Evolutionary conservation across 2,797 vertebrate genomes (phyloP).

Genomic region (Coendou prehensilis): DNA sequence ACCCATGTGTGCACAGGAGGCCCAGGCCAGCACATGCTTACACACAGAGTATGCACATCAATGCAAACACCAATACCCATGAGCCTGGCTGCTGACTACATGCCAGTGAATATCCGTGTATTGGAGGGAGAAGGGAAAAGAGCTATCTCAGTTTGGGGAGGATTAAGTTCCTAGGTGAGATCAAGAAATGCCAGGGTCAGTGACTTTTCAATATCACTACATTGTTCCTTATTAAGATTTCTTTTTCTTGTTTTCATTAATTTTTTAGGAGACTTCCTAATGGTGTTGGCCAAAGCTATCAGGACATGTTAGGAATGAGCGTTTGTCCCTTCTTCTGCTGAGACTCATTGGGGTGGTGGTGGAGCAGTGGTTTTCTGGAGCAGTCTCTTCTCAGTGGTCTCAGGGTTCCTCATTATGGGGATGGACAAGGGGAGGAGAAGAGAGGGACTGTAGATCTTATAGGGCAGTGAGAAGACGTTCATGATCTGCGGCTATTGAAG

Average conservation of each 20-base stretch:
- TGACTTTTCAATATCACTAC: background rate
- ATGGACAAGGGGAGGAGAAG: background rate
- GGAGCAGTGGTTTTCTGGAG: background rate
- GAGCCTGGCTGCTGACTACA: background rate
- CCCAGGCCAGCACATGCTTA: background rate
- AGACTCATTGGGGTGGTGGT: background rate
- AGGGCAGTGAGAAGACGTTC: background rate
- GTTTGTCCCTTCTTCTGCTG: background rate
- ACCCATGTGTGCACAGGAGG: background rate
- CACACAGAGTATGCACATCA: background rate
- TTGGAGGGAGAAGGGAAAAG: background rate
- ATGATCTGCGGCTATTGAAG: background rate
- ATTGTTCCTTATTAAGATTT: slow-evolving; percentile 86
- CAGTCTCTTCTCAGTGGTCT: background rate
- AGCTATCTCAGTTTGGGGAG: background rate
- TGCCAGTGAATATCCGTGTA: background rate
- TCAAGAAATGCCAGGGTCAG: background rate
- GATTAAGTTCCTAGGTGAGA: background rate
- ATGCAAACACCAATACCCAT: no score
- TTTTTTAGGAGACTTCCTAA: background rate
- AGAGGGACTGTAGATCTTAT: background rate
- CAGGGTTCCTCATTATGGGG: background rate
- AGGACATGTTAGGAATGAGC: background rate
- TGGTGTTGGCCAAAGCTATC: background rate
- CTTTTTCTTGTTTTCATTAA: background rate